These are phyloP conservation scores for Sebastiscus tertius DNA, from an alignment of 2,797 vertebrate genomes.

Conservation along the genomic window DNA sequence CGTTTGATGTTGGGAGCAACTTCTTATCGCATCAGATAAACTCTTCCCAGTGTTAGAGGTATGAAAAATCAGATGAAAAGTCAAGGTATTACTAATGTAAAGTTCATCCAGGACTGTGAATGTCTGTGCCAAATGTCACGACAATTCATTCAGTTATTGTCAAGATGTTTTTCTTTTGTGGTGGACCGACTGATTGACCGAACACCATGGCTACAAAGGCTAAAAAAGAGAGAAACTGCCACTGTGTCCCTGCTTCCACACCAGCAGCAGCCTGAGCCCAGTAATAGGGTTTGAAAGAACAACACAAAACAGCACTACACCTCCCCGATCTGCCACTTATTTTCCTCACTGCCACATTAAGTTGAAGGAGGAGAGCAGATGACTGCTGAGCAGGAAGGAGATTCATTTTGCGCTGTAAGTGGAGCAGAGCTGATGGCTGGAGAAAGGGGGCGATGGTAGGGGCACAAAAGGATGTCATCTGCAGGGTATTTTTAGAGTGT, in stretches of 20 bases:
- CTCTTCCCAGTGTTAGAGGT: not conserved
- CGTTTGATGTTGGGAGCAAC: not conserved
- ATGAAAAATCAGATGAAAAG: not conserved
- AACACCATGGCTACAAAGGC: not conserved
- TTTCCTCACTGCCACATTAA: constrained; percentile 17
- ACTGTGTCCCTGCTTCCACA: not conserved
- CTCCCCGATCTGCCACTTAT: constrained; percentile 8
- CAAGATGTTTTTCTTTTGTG: not conserved
- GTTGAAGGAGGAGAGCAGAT: constrained; percentile 11
- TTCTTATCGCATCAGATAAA: not conserved
- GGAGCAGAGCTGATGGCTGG: constrained; percentile 64
- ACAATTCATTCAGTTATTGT: not conserved
- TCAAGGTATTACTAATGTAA: not conserved
- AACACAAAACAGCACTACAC: not conserved
- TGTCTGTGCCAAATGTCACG: not conserved
- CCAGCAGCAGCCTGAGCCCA: constrained; percentile 3
- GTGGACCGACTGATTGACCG: not conserved
- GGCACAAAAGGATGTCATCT: constrained; percentile 70
- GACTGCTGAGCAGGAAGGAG: constrained; percentile 9
- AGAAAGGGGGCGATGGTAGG: constrained; percentile 54
- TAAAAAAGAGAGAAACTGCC: not conserved
- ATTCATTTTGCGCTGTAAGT: constrained; percentile 45
- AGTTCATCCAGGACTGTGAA: not conserved
- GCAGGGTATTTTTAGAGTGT: constrained; percentile 65
- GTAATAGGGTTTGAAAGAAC: not conserved